phyloP scores from a whole-genome alignment of 1,140 invertebrate genomes.

The Colletes latitarsis region DNA sequence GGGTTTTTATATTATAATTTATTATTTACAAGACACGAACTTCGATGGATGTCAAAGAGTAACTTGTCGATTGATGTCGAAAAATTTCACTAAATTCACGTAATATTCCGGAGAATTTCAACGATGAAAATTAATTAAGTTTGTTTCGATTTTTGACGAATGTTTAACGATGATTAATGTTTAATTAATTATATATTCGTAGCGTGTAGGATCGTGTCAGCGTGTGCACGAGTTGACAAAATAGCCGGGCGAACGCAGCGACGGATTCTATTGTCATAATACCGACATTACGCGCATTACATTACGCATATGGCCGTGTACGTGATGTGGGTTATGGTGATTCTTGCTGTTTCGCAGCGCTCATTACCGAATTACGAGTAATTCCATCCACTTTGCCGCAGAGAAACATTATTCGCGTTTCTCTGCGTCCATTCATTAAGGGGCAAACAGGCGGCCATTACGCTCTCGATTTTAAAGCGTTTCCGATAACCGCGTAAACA shows the following conservation, averaged over 20 bases:
- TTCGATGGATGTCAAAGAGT: too few relatives aligned
- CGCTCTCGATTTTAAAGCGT: not conserved
- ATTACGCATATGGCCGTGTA: conserved; percentile 35
- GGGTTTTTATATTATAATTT: too few relatives aligned
- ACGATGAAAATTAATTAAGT: too few relatives aligned
- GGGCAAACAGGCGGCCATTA: conserved; percentile 20
- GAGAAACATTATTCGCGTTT: conserved; percentile 30
- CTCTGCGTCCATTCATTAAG: not conserved
- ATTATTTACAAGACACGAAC: too few relatives aligned
- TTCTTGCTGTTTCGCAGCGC: conserved; percentile 28
- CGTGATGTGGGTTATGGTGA: conserved; percentile 40
- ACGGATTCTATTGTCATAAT: conserved; percentile 27
- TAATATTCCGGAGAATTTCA: too few relatives aligned
- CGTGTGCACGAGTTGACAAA: not conserved
- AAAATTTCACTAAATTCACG: too few relatives aligned
- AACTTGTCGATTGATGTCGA: too few relatives aligned
- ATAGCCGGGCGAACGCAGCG: not conserved
- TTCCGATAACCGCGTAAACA: not conserved
- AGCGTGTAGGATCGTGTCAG: too few relatives aligned
- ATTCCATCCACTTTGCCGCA: conserved; percentile 38
- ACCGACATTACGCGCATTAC: conserved; percentile 18
- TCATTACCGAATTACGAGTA: conserved; percentile 50
- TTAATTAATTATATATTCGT: too few relatives aligned
- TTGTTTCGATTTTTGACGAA: too few relatives aligned
- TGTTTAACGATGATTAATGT: too few relatives aligned